Evolutionary conservation across 2,888 invertebrate genomes (phyloP).

Genomic region (Idaea biselata): DNA sequence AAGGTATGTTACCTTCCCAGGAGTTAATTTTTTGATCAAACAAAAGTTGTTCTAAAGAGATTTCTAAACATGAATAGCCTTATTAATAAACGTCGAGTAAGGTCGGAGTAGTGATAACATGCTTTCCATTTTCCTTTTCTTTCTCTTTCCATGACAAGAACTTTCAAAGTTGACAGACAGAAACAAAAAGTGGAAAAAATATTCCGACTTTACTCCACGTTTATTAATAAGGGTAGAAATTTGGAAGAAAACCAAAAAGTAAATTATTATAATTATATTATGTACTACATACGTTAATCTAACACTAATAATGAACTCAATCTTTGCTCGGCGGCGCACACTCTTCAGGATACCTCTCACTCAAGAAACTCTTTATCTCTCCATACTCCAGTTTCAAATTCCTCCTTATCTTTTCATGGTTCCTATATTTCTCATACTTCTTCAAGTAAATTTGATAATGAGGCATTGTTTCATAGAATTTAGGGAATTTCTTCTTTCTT

Average conservation of each 20-base stretch:
- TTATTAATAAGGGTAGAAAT: no score
- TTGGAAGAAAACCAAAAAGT: constrained; percentile 22
- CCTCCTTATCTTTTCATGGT: constrained; percentile 84
- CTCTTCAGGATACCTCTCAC: constrained; percentile 85
- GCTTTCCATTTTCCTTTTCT: no score
- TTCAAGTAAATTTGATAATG: constrained; percentile 84
- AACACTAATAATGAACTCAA: constrained; percentile 28
- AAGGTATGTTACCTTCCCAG: no score
- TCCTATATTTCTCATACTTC: constrained; percentile 85
- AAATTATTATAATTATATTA: constrained; percentile 31
- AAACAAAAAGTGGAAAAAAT: no score
- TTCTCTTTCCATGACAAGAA: no score
- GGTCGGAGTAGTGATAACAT: no score
- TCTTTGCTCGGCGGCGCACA: constrained; percentile 18
- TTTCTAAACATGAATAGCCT: no score
- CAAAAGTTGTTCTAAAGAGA: no score
- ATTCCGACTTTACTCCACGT: no score
- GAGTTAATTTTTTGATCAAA: no score
- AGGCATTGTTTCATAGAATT: constrained; percentile 84
- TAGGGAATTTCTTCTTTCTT: constrained; percentile 82
- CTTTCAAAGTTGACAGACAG: no score
- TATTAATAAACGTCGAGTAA: no score
- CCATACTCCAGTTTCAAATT: constrained; percentile 86
- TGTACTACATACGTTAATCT: constrained; percentile 30
- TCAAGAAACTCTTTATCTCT: constrained; percentile 85